These are phyloP conservation scores for Gadopsis bispinosus DNA, from an alignment of 2,797 vertebrate genomes.

Conservation along the genomic window DNA sequence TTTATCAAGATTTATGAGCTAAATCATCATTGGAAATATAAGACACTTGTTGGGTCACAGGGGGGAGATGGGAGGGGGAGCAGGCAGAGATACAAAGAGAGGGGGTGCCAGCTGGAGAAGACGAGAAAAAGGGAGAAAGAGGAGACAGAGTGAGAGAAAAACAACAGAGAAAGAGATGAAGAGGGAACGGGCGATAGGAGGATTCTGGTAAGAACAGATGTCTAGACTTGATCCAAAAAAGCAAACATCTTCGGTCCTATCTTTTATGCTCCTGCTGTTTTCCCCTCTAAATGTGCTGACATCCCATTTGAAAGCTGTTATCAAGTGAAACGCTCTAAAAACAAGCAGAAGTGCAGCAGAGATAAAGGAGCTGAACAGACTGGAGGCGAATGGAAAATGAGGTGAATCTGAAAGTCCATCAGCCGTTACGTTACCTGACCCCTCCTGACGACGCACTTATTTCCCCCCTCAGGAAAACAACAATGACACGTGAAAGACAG, in stretches of 20 bases:
- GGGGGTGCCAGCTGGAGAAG: slow-evolving; percentile 28
- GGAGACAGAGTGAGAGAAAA: slow-evolving; percentile 22
- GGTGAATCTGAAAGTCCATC: slow-evolving; percentile 57
- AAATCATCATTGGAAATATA: slow-evolving; percentile 83
- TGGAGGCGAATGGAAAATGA: slow-evolving; percentile 55
- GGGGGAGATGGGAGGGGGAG: slow-evolving; percentile 39
- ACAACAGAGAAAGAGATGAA: slow-evolving; percentile 23
- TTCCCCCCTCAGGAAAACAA: slow-evolving; percentile 8
- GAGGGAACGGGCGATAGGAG: slow-evolving; percentile 34
- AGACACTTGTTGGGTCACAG: slow-evolving; percentile 78
- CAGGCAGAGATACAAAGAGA: slow-evolving; percentile 17
- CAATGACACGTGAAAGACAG: slow-evolving; percentile 3
- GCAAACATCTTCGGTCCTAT: slow-evolving; percentile 31
- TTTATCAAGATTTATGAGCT: slow-evolving; percentile 84
- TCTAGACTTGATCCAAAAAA: slow-evolving; percentile 57
- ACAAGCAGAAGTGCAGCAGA: slow-evolving; percentile 45
- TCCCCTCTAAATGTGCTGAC: slow-evolving; percentile 52
- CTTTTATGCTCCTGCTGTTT: slow-evolving; percentile 49
- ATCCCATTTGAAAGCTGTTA: slow-evolving; percentile 64
- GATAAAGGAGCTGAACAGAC: slow-evolving; percentile 52
- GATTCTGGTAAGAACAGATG: slow-evolving; percentile 54
- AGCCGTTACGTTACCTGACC: slow-evolving; percentile 31
- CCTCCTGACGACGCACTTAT: slow-evolving; percentile 17
- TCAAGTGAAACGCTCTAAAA: slow-evolving; percentile 54
- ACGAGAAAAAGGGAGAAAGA: neutral